Evolutionary conservation across 2,888 invertebrate species (phyloP), one percentile per base, ranked within the genome.

Genomic region (Magallana nippona): DNA sequence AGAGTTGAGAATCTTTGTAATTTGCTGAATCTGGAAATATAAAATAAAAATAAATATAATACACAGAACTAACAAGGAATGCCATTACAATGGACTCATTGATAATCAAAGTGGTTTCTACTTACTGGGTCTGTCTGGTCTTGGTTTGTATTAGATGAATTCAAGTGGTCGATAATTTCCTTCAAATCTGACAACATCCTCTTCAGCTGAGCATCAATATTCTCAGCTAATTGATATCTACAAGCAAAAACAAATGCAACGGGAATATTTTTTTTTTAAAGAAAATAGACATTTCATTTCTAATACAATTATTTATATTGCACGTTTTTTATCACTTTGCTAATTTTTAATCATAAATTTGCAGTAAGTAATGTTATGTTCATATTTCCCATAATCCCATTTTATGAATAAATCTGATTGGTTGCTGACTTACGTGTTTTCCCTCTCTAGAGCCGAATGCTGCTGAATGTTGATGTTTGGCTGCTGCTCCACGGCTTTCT

Each of bases 181-280:
- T 98, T 98, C 85, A 99, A 94, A 94, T 99, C 98, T 93, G 98
- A 97, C 0, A 98, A 97, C 98, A 99, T 98, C 93, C 97, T 97
- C 91, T 98, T 97, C 83, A 99, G 94, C 93, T 98, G 98, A 0
- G 97, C 97, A 94, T 98, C 98, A 87, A 98, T 95, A 93, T 96
- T 97, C 94, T 98, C 98, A 0, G 98, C 97, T 93, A 98, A 94
- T 82, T 97, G 96, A 93, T 98, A 98, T 92, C 96, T 97, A 92
- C 10, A 81, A 85, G 79, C 44, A 44, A 0, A n/a, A 81, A 86
- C n/a, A 57, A n/a, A 60, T 8, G n/a, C 17, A 17, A n/a, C n/a
- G n/a, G n/a, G 1, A 60, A n/a, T 60, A 17, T 3, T n/a, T 77
- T 22, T n/a, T n/a, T n/a, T n/a, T n/a, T n/a, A n/a, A n/a, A n/a